Base-by-base conservation (phyloP, 2,113 vertebrate species). In the Neolamprologus toae region DNA sequence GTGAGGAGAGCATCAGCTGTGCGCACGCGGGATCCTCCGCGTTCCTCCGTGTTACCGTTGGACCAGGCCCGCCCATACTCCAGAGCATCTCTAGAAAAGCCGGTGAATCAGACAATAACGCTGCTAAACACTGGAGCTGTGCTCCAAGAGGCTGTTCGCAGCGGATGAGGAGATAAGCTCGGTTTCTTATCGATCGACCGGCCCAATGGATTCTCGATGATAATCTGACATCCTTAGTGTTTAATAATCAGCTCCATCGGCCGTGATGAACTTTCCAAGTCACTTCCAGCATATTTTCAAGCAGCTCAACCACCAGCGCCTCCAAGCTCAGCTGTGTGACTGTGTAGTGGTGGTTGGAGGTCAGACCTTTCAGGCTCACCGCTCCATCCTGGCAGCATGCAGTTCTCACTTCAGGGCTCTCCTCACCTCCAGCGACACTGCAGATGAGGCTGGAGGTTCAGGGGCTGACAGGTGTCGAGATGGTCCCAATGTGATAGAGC, bases 351-450 rank as follows among this genome's bases (percentile, higher is more conserved):
- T 98, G 10, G 98, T 99, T 79, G 98, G 98, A 3, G 97, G 94
- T 19, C 96, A 97, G 80, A 97, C 97, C 88, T 99, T 99, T 95
- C 98, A 97, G 89, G 98, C 98, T 6, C 98, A 99, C 80, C 96
- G 98, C 90, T 98, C 98, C 0, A 97, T 99, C 16, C 92, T 99
- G 86, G 98, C 98, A 3, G 98, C 98, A 2, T 98, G 98, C 93
- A 99, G 98, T 93, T 98, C 98, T 1, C 98, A 98, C 87, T 99
- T 99, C 94, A 97, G 97, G 47, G 97, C 98, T 49, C 96, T 99
- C 1, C 97, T 98, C 89, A 97, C 96, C 3, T 97, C 98, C 80
- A 85, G 2, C 7, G 92, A 93, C 73, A 19, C 54, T 63, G 90
- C 95, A 1, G 97, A 98, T 49, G 96, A 97, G 66, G 61, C 17